These are phyloP conservation scores for Hippopotamus amphibius DNA, from an alignment of 2,113 vertebrate genomes.

Conservation along the genomic window DNA sequence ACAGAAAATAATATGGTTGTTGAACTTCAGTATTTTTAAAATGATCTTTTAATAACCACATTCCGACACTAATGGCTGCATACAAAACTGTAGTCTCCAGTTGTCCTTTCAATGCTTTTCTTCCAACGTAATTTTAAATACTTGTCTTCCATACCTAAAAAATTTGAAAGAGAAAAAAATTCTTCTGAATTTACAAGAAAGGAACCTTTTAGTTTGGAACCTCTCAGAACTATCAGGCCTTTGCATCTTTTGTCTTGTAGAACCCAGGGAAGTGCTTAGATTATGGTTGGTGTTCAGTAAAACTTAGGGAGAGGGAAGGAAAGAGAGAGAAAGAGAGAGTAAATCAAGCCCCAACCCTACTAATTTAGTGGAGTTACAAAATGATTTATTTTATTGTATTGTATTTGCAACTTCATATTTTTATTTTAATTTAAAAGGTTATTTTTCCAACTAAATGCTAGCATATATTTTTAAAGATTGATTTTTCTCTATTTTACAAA, in stretches of 20 bases:
- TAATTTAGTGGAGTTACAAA: conserved; percentile 19
- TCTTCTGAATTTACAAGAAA: not conserved
- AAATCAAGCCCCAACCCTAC: not conserved
- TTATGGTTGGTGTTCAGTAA: not conserved
- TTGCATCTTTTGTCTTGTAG: not conserved
- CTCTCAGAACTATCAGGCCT: not conserved
- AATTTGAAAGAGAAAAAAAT: not conserved
- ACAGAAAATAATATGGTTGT: conserved; percentile 66
- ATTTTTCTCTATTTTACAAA: not conserved
- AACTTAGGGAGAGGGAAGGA: not conserved
- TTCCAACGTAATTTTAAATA: not conserved
- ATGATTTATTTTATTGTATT: not conserved
- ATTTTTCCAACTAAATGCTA: not conserved
- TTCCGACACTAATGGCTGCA: conserved; percentile 39
- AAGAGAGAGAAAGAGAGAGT: not conserved
- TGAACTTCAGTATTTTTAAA: conserved; percentile 55
- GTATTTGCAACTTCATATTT: not conserved
- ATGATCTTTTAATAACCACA: conserved; percentile 46
- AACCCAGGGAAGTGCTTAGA: not conserved
- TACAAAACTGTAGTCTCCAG: not conserved
- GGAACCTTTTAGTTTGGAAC: not conserved
- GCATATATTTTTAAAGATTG: not conserved
- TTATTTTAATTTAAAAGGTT: not conserved
- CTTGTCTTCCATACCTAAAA: conserved; percentile 6
- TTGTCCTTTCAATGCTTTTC: conserved; percentile 8